These are phyloP conservation scores for Sycon ciliatum DNA, from an alignment of 37 sponge, comb jelly and placozoan genomes.

Conservation along the genomic window DNA sequence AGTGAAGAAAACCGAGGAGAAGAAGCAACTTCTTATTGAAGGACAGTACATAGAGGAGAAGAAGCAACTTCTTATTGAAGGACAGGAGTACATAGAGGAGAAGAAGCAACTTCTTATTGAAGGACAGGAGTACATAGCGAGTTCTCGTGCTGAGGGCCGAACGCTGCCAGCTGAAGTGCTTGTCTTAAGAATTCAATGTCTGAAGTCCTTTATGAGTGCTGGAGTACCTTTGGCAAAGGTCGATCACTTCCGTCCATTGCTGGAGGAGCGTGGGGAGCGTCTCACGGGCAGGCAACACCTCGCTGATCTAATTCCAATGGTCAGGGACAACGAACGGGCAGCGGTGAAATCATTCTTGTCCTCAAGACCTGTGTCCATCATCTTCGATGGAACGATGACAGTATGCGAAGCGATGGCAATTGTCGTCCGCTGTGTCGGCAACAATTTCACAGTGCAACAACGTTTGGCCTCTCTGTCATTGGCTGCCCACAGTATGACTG, in stretches of 20 bases:
- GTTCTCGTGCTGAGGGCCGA: too few relatives aligned
- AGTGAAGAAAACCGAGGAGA: conserved; percentile 14
- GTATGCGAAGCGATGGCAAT: too few relatives aligned
- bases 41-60: not conserved
- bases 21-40: conserved; percentile 26
- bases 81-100: too few relatives aligned
- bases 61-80: conserved; percentile 19
- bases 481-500: too few relatives aligned
- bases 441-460: too few relatives aligned
- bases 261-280: conserved; percentile 29
- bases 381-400: too few relatives aligned
- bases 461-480: too few relatives aligned
- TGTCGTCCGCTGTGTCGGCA: too few relatives aligned
- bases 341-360: too few relatives aligned
- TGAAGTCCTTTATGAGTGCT: conserved; percentile 26
- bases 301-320: conserved; percentile 21
- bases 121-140: too few relatives aligned
- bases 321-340: conserved; percentile 10
- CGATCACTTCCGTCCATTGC: conserved; percentile 14
- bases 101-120: too few relatives aligned
- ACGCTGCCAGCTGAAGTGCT: conserved; percentile 32
- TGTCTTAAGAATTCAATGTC: conserved; percentile 35
- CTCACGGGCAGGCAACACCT: conserved; percentile 14
- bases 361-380: too few relatives aligned
- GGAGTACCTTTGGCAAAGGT: conserved; percentile 34